Percentiles rank a stretch among this genome's conserved stretches.
These are phyloP conservation scores for Drosophila pseudoobscura DNA, from an alignment of 1,140 invertebrate genomes.

Conservation along the genomic window DNA sequence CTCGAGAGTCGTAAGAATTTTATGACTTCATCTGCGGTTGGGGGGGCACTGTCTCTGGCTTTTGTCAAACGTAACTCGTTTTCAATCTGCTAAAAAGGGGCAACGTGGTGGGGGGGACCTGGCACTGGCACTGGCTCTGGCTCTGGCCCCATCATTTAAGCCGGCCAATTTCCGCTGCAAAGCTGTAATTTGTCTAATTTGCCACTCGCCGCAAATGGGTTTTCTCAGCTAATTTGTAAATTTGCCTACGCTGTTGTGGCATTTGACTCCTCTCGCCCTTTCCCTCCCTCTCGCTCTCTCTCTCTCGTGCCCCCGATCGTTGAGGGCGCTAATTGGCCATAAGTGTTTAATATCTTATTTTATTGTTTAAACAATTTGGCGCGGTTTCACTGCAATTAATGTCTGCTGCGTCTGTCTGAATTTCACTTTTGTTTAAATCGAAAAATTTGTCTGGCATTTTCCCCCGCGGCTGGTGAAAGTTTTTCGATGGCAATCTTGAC, in stretches of 20 bases:
- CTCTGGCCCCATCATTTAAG: conserved; percentile 25
- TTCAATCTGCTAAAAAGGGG: conserved; percentile 53
- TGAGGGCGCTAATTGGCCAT: conserved; percentile 57
- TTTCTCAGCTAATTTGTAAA: conserved; percentile 73
- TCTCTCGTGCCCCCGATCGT: conserved; percentile 22
- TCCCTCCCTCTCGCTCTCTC: conserved; percentile 17
- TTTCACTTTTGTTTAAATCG: conserved; percentile 32
- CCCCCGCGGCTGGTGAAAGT: conserved; percentile 27
- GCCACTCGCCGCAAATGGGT: conserved; percentile 63
- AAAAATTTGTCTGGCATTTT: conserved; percentile 16
- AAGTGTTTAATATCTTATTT: conserved; percentile 74
- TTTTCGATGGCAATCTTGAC: background rate
- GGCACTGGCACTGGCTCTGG: conserved; percentile 16
- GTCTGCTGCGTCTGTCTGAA: background rate
- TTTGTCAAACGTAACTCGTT: conserved; percentile 51
- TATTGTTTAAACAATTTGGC: conserved; percentile 49
- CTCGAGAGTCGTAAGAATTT: conserved; percentile 68
- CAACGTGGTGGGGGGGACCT: too few species aligned
- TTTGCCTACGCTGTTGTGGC: conserved; percentile 48
- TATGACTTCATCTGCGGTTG: conserved; percentile 74
- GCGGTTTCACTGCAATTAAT: conserved; percentile 25
- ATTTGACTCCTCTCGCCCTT: conserved; percentile 17
- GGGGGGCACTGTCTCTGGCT: conserved; percentile 26
- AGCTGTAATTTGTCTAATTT: conserved; percentile 73
- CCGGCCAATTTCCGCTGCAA: conserved; percentile 37